Evolutionary conservation across 2,113 vertebrate genomes (phyloP), one percentile per base, ranked within the genome.

Genomic region (Dicrurus megarhynchus): DNA sequence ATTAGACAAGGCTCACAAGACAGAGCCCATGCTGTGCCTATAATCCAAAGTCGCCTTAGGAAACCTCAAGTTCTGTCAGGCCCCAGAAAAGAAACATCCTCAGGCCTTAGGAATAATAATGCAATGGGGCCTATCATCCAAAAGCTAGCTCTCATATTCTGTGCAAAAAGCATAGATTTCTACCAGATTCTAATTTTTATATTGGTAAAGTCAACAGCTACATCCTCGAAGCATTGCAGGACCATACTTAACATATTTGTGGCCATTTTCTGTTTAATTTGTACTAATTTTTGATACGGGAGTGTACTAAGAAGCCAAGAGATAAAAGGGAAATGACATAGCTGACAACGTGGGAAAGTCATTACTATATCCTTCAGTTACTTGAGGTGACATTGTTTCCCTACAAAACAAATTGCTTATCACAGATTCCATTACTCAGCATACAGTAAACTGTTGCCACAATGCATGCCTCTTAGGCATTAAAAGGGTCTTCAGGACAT

Each of bases 11-110:
- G 37, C 75, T 93, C 77, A 79, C 74, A 93, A 90, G 85, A 94
- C 47, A 67, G 55, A 87, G 23, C 63, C 80, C 89, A 94, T 67
- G 92, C 93, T 97, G 93, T 87, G 94, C 19, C 56, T 37, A 2
- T 92, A 95, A 96, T 92, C 77, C 83, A 95, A 94, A 94, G 69
- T 17, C 39, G 74, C 37, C 87, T 93, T 78, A 90, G 68, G 87
- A 85, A 95, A 81, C 32, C 30, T 90, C 28, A 75, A 57, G 60
- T 90, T 84, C 73, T 90, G 41, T 84, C 60, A 82, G n/a, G n/a
- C 92, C 53, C 44, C 61, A 89, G 57, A 87, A 92, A 92, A 96
- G 64, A 88, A 90, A 71, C 10, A 65, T 61, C 65, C 52, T 77
- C 42, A 70, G 47, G 64, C 23, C 9, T 68, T 68, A 41, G 22